Conservation (phyloP, 2,888 invertebrate species). For the Sinelater perroti region DNA sequence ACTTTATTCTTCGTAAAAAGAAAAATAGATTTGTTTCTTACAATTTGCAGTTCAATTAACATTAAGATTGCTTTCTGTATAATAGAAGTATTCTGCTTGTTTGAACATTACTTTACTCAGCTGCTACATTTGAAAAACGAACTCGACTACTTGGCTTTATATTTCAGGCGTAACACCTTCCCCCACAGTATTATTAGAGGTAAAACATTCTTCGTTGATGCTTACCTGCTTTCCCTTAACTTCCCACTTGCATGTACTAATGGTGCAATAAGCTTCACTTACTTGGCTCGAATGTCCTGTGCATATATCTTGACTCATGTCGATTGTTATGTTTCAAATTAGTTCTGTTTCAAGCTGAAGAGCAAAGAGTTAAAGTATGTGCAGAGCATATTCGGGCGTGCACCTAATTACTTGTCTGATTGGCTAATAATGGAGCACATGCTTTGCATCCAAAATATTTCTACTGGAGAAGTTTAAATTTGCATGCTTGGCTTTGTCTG, state of each 20-base stretch:
- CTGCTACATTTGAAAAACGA: too few relatives aligned
- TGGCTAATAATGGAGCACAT: conserved; percentile 42
- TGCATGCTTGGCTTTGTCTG: conserved; percentile 15
- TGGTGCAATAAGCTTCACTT: conserved; percentile 7
- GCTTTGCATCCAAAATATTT: conserved; percentile 31
- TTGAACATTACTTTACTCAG: too few relatives aligned
- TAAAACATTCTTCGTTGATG: conserved; percentile 11
- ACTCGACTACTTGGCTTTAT: too few relatives aligned
- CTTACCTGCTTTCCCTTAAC: conserved; percentile 26
- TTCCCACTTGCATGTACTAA: conserved; percentile 13
- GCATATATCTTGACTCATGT: conserved; percentile 1
- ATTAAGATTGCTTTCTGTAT: too few relatives aligned
- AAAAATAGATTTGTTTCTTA: too few relatives aligned
- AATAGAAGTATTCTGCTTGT: too few relatives aligned
- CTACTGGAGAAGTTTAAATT: neutral
- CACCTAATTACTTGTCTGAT: conserved; percentile 53
- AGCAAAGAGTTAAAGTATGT: conserved; percentile 1
- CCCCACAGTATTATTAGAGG: conserved; percentile 2
- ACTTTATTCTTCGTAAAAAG: too few relatives aligned
- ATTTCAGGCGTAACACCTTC: conserved; percentile 25
- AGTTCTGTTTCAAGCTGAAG: neutral
- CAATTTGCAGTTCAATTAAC: too few relatives aligned
- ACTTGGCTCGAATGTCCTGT: neutral
- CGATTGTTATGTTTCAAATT: neutral
- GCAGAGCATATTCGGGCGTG: conserved; percentile 10